Evolutionary conservation across 2,113 vertebrate genomes (phyloP).

Genomic region (Neodontobutis hainanensis): DNA sequence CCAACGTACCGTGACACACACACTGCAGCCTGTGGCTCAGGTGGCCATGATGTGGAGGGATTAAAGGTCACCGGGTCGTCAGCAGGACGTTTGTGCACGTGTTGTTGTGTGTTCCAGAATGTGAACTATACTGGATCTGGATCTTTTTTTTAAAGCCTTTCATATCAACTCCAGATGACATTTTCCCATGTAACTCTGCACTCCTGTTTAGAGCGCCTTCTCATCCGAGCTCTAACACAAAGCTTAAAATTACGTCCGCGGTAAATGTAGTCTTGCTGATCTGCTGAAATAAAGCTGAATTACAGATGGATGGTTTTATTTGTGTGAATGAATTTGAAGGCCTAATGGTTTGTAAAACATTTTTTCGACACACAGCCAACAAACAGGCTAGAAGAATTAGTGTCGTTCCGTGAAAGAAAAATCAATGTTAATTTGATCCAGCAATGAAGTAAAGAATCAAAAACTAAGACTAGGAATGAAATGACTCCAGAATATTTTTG

Average conservation of each 20-base stretch:
- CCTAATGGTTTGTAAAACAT: constrained; percentile 77
- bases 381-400: constrained; percentile 58
- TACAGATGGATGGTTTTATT: constrained; percentile 77
- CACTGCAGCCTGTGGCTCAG: constrained; percentile 63
- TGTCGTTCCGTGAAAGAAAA: constrained; percentile 58
- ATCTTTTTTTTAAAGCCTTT: constrained; percentile 54
- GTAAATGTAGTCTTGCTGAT: constrained; percentile 78
- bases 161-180: constrained; percentile 64
- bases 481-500: constrained; percentile 41
- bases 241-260: constrained; percentile 66
- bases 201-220: no score
- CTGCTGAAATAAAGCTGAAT: constrained; percentile 75
- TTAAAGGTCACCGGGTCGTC: constrained; percentile 67
- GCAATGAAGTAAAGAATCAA: constrained; percentile 44
- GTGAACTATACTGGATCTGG: constrained; percentile 38
- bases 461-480: constrained; percentile 32
- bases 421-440: constrained; percentile 57
- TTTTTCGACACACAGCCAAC: constrained; percentile 67
- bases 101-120: constrained; percentile 27
- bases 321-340: constrained; percentile 73
- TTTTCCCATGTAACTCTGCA: constrained; percentile 59
- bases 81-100: constrained; percentile 49
- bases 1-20: constrained; percentile 27
- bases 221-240: constrained; percentile 70
- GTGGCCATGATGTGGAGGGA: constrained; percentile 68